phyloP scores from a whole-genome alignment of 2,888 invertebrate species.

The Acronicta leporina region DNA sequence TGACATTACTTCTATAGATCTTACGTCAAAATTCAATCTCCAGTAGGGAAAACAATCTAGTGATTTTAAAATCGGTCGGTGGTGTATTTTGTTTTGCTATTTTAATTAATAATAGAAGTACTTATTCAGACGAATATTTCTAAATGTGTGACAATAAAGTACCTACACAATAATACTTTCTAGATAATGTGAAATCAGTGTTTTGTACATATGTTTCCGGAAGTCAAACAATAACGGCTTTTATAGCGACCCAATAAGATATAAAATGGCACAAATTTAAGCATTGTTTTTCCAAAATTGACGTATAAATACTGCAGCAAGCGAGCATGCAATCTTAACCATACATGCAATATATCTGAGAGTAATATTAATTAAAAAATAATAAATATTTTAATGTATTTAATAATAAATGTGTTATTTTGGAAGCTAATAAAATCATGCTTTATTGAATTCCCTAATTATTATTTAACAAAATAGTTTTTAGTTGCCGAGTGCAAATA shows the following conservation, averaged over 20 bases:
- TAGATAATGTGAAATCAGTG: background rate
- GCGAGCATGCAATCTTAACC: constrained; percentile 35
- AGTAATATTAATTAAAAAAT: background rate
- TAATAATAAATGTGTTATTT: background rate
- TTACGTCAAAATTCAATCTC: too few species aligned
- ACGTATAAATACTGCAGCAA: constrained; percentile 26
- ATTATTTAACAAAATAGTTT: constrained; percentile 4
- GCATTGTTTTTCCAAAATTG: constrained; percentile 16
- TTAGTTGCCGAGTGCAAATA: constrained; percentile 28
- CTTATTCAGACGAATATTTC: background rate
- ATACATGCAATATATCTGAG: constrained; percentile 32
- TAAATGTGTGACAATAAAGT: background rate
- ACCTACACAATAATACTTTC: background rate
- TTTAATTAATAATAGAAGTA: too few species aligned
- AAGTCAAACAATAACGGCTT: constrained; percentile 12
- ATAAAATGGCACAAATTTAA: constrained; percentile 15
- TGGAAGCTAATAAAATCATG: constrained; percentile 25
- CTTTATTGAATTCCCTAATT: constrained; percentile 10
- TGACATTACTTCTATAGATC: too few species aligned
- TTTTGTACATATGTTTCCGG: background rate
- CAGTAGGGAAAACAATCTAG: too few species aligned
- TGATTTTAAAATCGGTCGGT: too few species aligned
- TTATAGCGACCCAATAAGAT: constrained; percentile 1
- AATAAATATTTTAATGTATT: too few species aligned
- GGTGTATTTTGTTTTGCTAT: too few species aligned